Percentiles rank a stretch among this genome's conserved stretches.
Conservation (phyloP, 2,797 vertebrate species). For the Poeciliopsis infans region DNA sequence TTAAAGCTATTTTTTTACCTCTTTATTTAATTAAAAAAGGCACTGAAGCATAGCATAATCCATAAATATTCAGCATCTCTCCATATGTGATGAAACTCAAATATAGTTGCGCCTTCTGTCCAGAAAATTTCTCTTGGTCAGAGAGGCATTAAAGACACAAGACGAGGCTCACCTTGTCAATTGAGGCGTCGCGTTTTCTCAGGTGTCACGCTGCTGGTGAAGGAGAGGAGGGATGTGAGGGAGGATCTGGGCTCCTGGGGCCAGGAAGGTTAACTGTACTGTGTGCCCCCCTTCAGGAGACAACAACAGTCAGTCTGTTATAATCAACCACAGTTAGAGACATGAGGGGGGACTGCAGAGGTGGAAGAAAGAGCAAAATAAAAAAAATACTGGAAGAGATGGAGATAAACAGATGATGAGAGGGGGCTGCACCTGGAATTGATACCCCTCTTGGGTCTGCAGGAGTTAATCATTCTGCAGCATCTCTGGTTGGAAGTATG, state of each 20-base stretch:
- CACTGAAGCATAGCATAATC: background rate
- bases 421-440: slow-evolving; percentile 48
- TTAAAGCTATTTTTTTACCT: background rate
- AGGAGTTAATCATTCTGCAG: slow-evolving; percentile 11
- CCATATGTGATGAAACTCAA: slow-evolving; percentile 1
- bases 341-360: slow-evolving; percentile 60
- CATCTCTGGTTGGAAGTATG: slow-evolving; percentile 10
- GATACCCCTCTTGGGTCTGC: slow-evolving; percentile 23
- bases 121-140: slow-evolving; percentile 53
- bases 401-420: slow-evolving; percentile 44
- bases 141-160: slow-evolving; percentile 60
- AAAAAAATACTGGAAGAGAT: slow-evolving; percentile 44
- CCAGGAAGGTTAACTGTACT: slow-evolving; percentile 77
- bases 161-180: slow-evolving; percentile 75
- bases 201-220: slow-evolving; percentile 50
- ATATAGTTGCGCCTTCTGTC: slow-evolving; percentile 18
- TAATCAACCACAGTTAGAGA: slow-evolving; percentile 67
- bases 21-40: background rate
- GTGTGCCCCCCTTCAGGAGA: slow-evolving; percentile 80
- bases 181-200: slow-evolving; percentile 39
- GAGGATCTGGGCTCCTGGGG: slow-evolving; percentile 67
- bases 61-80: slow-evolving; percentile 3
- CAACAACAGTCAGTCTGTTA: slow-evolving; percentile 81
- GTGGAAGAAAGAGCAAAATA: slow-evolving; percentile 24
- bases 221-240: slow-evolving; percentile 62